Evolutionary conservation across 2,888 invertebrate genomes (phyloP).

Genomic region (Sphaeridia pumilis): DNA sequence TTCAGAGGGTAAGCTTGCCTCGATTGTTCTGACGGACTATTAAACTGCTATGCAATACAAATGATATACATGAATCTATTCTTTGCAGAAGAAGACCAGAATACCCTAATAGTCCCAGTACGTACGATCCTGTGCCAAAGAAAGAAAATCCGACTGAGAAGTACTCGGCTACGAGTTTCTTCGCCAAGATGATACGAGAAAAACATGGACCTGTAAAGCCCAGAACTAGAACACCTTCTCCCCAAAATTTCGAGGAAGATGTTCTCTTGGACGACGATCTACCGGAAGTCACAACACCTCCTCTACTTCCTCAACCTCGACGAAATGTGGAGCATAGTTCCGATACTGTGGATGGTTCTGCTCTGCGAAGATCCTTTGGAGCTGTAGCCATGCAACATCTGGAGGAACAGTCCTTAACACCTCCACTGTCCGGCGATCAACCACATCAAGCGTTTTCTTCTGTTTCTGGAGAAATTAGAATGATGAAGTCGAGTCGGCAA

Average conservation of each 20-base stretch:
- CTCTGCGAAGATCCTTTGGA: no score
- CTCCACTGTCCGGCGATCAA: no score
- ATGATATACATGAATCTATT: neutral
- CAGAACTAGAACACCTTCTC: conserved; percentile 24
- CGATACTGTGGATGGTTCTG: no score
- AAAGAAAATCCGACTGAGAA: conserved; percentile 46
- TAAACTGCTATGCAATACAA: no score
- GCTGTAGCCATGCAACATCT: no score
- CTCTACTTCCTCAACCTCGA: conserved; percentile 21
- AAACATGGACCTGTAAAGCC: conserved; percentile 40
- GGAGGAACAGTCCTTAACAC: no score
- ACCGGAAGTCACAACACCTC: conserved; percentile 13
- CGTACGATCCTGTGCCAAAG: conserved; percentile 1
- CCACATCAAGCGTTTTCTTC: no score
- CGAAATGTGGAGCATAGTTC: no score
- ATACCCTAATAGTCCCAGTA: conserved; percentile 6
- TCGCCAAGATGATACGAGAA: conserved; percentile 78
- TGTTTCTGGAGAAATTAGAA: no score
- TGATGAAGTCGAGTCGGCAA: no score
- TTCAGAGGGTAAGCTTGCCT: neutral
- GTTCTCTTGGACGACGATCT: conserved; percentile 21
- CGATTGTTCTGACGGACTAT: neutral
- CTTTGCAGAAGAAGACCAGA: neutral
- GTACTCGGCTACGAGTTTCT: conserved; percentile 76
- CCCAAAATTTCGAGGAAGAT: conserved; percentile 20